Conservation (phyloP, 1,140 invertebrate genomes). For the Linepithema humile region DNA sequence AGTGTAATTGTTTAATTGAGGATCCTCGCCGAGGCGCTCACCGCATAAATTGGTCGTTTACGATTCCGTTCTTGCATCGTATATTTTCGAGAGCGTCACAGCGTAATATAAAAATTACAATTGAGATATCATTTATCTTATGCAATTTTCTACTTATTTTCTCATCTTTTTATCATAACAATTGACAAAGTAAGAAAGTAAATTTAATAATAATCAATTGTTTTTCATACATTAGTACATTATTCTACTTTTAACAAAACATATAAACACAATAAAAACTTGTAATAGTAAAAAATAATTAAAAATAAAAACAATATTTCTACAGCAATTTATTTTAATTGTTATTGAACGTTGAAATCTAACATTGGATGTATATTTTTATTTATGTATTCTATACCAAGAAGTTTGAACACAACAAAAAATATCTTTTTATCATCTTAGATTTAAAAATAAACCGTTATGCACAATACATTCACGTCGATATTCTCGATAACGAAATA, state of each 20-base stretch:
- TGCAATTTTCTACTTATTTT: not conserved
- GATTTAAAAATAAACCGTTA: not conserved
- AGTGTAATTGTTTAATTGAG: slow-evolving; percentile 81
- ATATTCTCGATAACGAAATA: not conserved
- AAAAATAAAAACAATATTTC: not conserved
- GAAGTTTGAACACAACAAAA: too few relatives aligned
- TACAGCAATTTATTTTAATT: not conserved
- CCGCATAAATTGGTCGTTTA: slow-evolving; percentile 62
- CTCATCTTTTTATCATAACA: not conserved
- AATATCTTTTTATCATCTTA: not conserved
- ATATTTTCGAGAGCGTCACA: slow-evolving; percentile 21
- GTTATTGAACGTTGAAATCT: not conserved
- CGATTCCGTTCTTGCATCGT: slow-evolving; percentile 23
- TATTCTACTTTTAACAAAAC: not conserved
- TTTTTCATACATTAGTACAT: not conserved
- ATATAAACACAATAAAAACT: not conserved
- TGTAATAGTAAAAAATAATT: not conserved
- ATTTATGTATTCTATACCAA: too few relatives aligned
- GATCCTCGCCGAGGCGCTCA: slow-evolving; percentile 72
- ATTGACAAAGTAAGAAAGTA: not conserved
- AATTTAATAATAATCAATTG: not conserved
- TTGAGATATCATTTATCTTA: not conserved
- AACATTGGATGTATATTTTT: too few relatives aligned
- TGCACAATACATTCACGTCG: not conserved
- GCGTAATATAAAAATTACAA: not conserved